Percentiles rank a stretch among this genome's conserved stretches.
Conservation (phyloP, 2,888 invertebrate genomes). For the Diabrotica balteata region DNA sequence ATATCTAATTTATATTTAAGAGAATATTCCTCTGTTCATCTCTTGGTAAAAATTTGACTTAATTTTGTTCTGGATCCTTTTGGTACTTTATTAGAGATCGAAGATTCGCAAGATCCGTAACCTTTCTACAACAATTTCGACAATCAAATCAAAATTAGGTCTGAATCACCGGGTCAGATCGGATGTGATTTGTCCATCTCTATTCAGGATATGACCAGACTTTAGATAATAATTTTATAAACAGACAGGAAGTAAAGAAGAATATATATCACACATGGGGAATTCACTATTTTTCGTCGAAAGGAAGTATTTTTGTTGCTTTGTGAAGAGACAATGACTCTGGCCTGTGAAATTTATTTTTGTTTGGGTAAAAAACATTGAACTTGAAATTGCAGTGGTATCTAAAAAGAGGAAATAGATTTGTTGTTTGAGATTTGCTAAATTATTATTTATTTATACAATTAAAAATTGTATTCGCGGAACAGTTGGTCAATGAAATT, state of each 20-base stretch:
- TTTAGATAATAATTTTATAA: constrained; percentile 21
- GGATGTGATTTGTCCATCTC: constrained; percentile 1
- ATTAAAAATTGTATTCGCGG: too few species aligned
- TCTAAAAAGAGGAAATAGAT: neutral
- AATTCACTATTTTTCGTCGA: constrained; percentile 17
- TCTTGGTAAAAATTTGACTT: too few species aligned
- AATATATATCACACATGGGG: constrained; percentile 10
- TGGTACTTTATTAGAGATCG: too few species aligned
- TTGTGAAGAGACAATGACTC: constrained; percentile 15
- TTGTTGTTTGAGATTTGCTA: too few species aligned
- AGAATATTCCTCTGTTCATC: too few species aligned
- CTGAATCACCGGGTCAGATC: neutral
- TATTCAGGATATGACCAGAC: constrained; percentile 27
- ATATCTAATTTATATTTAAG: too few species aligned
- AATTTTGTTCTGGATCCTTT: too few species aligned
- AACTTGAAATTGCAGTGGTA: constrained; percentile 7
- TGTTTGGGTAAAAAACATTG: constrained; percentile 11
- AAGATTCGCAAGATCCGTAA: too few species aligned
- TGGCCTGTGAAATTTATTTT: neutral
- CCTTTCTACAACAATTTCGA: too few species aligned
- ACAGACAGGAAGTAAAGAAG: constrained; percentile 26
- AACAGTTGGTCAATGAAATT: too few species aligned
- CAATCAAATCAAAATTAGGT: neutral
- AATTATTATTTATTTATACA: too few species aligned
- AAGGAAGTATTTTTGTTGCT: constrained; percentile 16